A percentile compares a stretch with the other conserved stretches of the same genome.
These are phyloP conservation scores for Taenaris catops DNA, from an alignment of 2,888 invertebrate species.

Conservation along the genomic window DNA sequence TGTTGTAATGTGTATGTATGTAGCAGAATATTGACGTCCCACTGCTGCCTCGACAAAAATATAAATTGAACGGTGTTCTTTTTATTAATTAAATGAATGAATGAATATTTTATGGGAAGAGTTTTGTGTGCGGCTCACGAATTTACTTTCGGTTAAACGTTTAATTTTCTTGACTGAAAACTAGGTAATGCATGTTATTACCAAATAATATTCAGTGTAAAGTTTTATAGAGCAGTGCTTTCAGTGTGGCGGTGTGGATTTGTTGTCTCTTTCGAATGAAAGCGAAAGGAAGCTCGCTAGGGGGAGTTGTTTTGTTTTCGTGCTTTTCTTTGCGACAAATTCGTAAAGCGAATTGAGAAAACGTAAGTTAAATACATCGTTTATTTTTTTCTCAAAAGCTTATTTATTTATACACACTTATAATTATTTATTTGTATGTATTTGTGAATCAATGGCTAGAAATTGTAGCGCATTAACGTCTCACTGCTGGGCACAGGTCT, in stretches of 20 bases:
- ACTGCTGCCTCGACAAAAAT: too few species aligned
- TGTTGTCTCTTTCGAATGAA: slow-evolving; percentile 62
- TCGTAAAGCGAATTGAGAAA: slow-evolving; percentile 53
- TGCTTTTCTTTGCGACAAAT: slow-evolving; percentile 55
- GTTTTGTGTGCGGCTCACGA: slow-evolving; percentile 28
- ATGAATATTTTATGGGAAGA: slow-evolving; percentile 24
- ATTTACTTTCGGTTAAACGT: slow-evolving; percentile 19
- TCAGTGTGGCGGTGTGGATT: slow-evolving; percentile 62
- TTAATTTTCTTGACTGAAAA: slow-evolving; percentile 27
- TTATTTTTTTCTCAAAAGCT: slow-evolving; percentile 47
- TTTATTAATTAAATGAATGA: slow-evolving; percentile 13
- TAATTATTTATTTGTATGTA: neutral
- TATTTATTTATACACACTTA: neutral
- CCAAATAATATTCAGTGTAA: slow-evolving; percentile 39
- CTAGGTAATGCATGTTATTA: slow-evolving; percentile 19
- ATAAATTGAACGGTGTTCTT: slow-evolving; percentile 25
- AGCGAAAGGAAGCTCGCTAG: slow-evolving; percentile 63
- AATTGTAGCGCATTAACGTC: too few species aligned
- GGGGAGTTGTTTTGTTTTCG: slow-evolving; percentile 65
- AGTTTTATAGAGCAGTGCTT: slow-evolving; percentile 64
- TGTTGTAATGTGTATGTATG: too few species aligned
- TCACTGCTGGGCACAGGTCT: too few species aligned
- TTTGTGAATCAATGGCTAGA: too few species aligned
- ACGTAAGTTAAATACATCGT: slow-evolving; percentile 47
- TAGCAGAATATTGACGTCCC: too few species aligned